A percentile compares a stretch with the other conserved stretches of the same genome.
Conservation (phyloP, 2,113 vertebrate species). For the Eleginops maclovinus region DNA sequence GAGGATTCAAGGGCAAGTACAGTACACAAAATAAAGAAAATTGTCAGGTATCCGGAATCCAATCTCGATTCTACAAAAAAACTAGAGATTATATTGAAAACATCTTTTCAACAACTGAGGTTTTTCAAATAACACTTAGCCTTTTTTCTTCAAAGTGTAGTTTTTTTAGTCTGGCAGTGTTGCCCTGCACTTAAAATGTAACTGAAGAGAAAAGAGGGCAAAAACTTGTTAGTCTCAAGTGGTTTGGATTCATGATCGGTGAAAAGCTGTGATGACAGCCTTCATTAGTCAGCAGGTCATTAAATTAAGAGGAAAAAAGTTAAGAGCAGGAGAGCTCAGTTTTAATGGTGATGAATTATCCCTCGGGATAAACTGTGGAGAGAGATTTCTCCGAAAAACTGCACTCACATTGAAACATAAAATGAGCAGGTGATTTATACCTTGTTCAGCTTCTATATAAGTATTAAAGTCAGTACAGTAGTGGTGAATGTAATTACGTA, state of each 20-base stretch:
- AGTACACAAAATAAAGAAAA: too few species aligned
- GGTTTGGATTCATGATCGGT: slow-evolving; percentile 43
- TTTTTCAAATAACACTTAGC: not conserved
- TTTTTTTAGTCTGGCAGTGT: not conserved
- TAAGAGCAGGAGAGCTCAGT: slow-evolving; percentile 43
- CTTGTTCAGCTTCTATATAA: not conserved
- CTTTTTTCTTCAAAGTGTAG: not conserved
- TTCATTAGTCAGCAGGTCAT: slow-evolving; percentile 68
- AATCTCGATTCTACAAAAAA: too few species aligned
- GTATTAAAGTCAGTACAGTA: too few species aligned
- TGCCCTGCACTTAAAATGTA: not conserved
- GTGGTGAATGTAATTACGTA: too few species aligned
- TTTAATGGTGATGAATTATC: slow-evolving; percentile 68
- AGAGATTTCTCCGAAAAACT: slow-evolving; percentile 27
- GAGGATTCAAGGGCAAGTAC: too few species aligned
- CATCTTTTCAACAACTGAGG: not conserved
- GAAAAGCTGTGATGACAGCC: slow-evolving; percentile 56
- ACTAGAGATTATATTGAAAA: not conserved
- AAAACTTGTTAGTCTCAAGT: slow-evolving; percentile 33
- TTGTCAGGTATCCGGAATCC: too few species aligned
- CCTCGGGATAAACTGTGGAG: slow-evolving; percentile 28
- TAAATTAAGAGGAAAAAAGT: slow-evolving; percentile 49
- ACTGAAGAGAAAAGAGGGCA: not conserved
- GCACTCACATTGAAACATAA: slow-evolving; percentile 26
- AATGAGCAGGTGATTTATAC: slow-evolving; percentile 28